Evolutionary conservation across 2,797 vertebrate species (phyloP).

Genomic region (Pipistrellus kuhlii): DNA sequence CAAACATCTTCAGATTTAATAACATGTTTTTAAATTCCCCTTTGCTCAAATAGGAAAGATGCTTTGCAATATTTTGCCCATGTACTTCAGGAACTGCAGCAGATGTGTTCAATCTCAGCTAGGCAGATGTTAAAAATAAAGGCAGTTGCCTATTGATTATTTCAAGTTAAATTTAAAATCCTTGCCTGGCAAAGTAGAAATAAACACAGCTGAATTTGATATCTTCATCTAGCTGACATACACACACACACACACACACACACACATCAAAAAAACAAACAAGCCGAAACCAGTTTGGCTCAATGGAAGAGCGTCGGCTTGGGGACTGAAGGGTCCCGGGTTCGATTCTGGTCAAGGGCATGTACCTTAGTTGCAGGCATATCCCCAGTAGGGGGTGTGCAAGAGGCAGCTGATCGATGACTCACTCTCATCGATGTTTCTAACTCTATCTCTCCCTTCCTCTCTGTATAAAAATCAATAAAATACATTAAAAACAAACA

Average conservation of each 20-base stretch:
- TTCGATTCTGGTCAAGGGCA: too few relatives aligned
- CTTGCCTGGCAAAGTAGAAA: slow-evolving; percentile 20
- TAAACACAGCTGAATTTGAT: slow-evolving; percentile 6
- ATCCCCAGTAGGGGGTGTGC: too few relatives aligned
- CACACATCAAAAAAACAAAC: neutral
- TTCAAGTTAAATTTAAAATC: slow-evolving; percentile 57
- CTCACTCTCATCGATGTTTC: too few relatives aligned
- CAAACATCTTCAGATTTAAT: neutral
- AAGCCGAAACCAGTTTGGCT: too few relatives aligned
- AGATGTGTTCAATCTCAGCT: neutral
- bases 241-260: neutral
- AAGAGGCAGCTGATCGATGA: too few relatives aligned
- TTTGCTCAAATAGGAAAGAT: neutral
- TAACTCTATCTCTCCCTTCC: too few relatives aligned
- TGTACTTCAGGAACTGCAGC: neutral
- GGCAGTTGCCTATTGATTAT: neutral
- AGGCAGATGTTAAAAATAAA: slow-evolving; percentile 37
- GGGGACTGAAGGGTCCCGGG: too few relatives aligned
- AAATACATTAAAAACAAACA: neutral
- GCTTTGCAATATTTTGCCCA: neutral
- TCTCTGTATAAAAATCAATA: too few relatives aligned
- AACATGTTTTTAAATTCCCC: neutral
- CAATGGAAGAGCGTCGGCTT: too few relatives aligned
- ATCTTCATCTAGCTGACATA: neutral
- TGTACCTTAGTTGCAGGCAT: too few relatives aligned